Percentiles rank a stretch among this genome's conserved stretches.
Evolutionary conservation across 2,797 vertebrate species (phyloP).

Genomic region (Sternarchorhynchus goeldii): DNA sequence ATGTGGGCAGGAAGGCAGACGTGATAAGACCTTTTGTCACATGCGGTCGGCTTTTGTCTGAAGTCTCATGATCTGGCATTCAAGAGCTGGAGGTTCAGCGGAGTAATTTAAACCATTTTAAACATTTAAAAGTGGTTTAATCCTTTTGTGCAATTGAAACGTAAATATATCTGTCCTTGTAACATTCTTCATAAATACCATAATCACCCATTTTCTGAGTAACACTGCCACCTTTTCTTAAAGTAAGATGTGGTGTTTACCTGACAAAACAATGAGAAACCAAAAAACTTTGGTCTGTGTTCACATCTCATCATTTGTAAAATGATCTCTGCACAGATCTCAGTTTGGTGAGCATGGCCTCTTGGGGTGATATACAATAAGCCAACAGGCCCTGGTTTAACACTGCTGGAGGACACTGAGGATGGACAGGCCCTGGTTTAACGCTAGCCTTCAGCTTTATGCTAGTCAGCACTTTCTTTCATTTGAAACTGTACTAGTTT

Average conservation of each 20-base stretch:
- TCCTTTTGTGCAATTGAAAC: neutral
- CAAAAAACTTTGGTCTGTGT: conserved; percentile 41
- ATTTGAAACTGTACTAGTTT: too few species aligned
- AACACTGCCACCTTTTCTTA: neutral
- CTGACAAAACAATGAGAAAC: conserved; percentile 32
- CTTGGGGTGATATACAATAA: conserved; percentile 45
- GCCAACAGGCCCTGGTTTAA: too few species aligned
- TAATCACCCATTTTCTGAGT: neutral
- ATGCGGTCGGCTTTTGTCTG: neutral
- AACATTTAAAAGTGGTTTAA: neutral
- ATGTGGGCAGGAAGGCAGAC: conserved; percentile 23
- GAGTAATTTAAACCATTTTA: too few species aligned
- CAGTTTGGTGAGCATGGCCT: conserved; percentile 24
- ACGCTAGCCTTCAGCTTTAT: neutral
- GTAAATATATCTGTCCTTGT: neutral
- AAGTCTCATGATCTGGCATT: neutral
- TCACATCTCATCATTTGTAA: conserved; percentile 36
- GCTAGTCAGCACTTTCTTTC: neutral
- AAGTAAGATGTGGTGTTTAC: conserved; percentile 24
- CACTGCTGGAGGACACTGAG: neutral
- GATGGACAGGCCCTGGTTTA: conserved; percentile 4
- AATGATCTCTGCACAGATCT: conserved; percentile 35
- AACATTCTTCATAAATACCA: neutral
- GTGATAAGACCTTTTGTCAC: conserved; percentile 34
- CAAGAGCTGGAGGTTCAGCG: neutral